Conservation (phyloP, 2,113 vertebrate species). For the Eubucco bourcierii region DNA sequence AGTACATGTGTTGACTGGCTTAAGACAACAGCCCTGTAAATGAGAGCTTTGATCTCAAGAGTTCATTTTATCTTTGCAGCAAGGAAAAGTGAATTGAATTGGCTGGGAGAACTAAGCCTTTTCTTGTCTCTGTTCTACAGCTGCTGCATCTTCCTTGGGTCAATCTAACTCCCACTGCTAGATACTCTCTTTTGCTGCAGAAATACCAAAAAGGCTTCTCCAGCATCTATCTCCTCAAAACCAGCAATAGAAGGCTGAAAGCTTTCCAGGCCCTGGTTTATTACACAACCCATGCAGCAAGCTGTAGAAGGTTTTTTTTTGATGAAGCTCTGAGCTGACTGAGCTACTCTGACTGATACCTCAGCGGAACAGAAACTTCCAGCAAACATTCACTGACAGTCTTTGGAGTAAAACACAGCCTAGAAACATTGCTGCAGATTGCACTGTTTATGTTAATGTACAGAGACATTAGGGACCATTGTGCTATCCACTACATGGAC, state of each 20-base stretch:
- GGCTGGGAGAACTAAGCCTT: conserved; percentile 48
- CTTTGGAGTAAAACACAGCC: background rate
- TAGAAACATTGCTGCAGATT: background rate
- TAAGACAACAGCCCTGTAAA: conserved; percentile 48
- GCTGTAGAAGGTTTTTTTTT: background rate
- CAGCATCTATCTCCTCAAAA: background rate
- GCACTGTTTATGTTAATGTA: background rate
- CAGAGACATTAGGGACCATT: background rate
- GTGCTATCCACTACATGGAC: background rate
- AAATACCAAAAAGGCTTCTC: conserved; percentile 13
- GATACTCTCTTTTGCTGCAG: background rate
- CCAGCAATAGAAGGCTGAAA: background rate
- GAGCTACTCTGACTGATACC: background rate
- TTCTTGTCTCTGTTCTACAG: conserved; percentile 50
- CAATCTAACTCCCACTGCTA: background rate
- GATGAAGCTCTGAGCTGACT: background rate
- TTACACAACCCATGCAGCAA: background rate
- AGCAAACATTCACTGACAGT: background rate
- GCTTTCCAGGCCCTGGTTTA: conserved; percentile 2
- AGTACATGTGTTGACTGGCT: conserved; percentile 48
- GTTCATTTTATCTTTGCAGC: conserved; percentile 64
- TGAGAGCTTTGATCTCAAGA: conserved; percentile 67
- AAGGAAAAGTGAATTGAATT: conserved; percentile 59
- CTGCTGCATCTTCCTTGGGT: conserved; percentile 36
- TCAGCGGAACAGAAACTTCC: background rate